Evolutionary conservation across 2,888 invertebrate genomes (phyloP).

Genomic region (Polia nebulosa): DNA sequence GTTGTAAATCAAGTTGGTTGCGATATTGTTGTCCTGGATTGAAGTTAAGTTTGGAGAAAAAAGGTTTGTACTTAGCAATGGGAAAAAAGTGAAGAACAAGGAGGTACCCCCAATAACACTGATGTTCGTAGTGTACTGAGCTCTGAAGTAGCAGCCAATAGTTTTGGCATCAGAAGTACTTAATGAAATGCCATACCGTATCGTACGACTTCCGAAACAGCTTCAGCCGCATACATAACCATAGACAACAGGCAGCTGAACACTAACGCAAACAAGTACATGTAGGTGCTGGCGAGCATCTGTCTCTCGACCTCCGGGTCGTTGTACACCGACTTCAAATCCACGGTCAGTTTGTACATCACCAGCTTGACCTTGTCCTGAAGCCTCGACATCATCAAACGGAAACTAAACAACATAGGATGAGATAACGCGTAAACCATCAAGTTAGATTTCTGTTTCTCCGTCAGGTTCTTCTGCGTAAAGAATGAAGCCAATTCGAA

Average conservation of each 20-base stretch:
- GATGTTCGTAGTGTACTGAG: neutral
- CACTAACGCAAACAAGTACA: conserved; percentile 64
- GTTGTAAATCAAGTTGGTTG: neutral
- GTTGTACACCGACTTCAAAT: conserved; percentile 71
- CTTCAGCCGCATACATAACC: conserved; percentile 67
- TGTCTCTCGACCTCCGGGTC: conserved; percentile 72
- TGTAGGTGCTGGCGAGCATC: conserved; percentile 71
- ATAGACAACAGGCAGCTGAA: conserved; percentile 52
- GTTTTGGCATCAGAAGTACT: neutral
- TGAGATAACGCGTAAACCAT: conserved; percentile 70
- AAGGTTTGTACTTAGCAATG: neutral
- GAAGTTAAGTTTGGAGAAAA: neutral
- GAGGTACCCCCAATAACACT: neutral
- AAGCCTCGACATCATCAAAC: conserved; percentile 60
- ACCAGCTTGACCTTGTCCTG: conserved; percentile 63
- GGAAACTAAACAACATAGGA: conserved; percentile 65
- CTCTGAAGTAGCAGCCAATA: neutral
- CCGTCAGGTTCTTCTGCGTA: conserved; percentile 68
- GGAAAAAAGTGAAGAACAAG: neutral
- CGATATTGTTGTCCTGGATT: neutral
- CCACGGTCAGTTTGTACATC: conserved; percentile 65
- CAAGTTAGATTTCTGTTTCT: conserved; percentile 69
- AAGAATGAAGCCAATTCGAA: conserved; percentile 68
- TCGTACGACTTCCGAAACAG: conserved; percentile 51
- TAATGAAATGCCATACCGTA: conserved; percentile 52